These are phyloP conservation scores for Petromus typicus DNA, from an alignment of 2,113 vertebrate genomes.

Conservation along the genomic window DNA sequence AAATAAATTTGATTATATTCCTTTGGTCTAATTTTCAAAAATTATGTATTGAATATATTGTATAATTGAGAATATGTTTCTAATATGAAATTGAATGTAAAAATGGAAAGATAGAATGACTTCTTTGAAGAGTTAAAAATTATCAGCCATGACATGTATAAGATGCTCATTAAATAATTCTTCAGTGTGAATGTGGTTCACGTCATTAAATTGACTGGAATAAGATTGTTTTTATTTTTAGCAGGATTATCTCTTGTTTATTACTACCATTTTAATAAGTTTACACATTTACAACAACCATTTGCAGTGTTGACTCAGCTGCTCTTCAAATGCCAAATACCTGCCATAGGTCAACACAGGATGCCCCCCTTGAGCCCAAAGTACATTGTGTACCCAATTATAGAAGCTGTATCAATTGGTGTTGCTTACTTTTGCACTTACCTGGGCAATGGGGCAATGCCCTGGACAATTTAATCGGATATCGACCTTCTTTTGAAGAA, in stretches of 20 bases:
- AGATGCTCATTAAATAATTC: not conserved
- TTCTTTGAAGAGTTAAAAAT: too few relatives aligned
- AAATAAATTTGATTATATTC: too few relatives aligned
- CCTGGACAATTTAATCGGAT: not conserved
- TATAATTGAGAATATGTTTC: too few relatives aligned
- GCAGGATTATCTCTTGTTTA: not conserved
- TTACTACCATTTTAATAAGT: not conserved
- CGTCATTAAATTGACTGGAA: not conserved
- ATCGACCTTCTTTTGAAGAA: constrained; percentile 36
- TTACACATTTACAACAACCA: not conserved
- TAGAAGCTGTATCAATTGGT: not conserved
- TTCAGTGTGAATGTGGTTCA: not conserved
- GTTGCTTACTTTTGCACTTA: not conserved
- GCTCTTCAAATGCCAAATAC: constrained; percentile 42
- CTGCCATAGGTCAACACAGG: not conserved
- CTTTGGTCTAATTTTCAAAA: too few relatives aligned
- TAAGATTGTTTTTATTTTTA: not conserved
- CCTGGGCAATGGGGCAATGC: not conserved
- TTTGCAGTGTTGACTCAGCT: constrained; percentile 56
- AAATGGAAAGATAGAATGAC: too few relatives aligned
- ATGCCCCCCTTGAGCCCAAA: not conserved
- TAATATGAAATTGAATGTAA: too few relatives aligned
- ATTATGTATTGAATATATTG: too few relatives aligned
- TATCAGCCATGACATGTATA: not conserved
- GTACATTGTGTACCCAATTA: not conserved